A percentile compares a stretch with the other conserved stretches of the same genome.
Conservation (phyloP, 2,888 invertebrate species). For the Margaritifera margaritifera region DNA sequence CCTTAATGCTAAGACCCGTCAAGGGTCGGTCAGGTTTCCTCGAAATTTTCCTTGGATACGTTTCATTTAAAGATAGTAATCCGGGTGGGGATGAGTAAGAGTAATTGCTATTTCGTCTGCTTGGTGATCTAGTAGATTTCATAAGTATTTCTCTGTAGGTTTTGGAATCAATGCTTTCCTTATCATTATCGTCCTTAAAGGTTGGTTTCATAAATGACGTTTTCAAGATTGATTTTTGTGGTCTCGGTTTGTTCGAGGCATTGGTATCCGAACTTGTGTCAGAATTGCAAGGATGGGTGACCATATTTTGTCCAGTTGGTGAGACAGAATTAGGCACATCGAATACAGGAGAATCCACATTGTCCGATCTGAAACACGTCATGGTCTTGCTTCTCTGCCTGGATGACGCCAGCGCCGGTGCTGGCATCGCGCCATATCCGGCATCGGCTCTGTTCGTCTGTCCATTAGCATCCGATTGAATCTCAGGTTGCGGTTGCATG, state of each 20-base stretch:
- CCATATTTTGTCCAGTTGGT: not conserved
- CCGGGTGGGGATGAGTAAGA: too few species aligned
- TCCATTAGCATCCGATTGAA: not conserved
- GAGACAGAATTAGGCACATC: too few species aligned
- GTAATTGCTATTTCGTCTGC: too few species aligned
- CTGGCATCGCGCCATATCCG: not conserved
- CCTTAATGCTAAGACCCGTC: too few species aligned
- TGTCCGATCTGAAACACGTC: not conserved
- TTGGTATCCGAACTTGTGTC: not conserved
- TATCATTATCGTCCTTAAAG: too few species aligned
- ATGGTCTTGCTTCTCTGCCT: constrained; percentile 6
- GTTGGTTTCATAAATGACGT: not conserved
- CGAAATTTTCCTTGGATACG: too few species aligned
- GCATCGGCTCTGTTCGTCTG: not conserved
- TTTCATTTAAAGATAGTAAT: too few species aligned
- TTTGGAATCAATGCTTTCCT: too few species aligned
- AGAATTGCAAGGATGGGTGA: too few species aligned
- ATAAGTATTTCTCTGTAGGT: too few species aligned
- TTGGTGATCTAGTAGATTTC: too few species aligned
- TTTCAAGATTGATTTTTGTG: constrained; percentile 35
- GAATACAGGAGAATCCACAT: not conserved
- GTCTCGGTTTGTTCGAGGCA: constrained; percentile 5
- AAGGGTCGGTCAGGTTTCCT: too few species aligned
- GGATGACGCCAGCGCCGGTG: constrained; percentile 9
- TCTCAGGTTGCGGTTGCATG: not conserved